Percentiles rank a stretch among this genome's conserved stretches.
These are phyloP conservation scores for Coregonus clupeaformis DNA, from an alignment of 2,113 vertebrate species.

Conservation along the genomic window DNA sequence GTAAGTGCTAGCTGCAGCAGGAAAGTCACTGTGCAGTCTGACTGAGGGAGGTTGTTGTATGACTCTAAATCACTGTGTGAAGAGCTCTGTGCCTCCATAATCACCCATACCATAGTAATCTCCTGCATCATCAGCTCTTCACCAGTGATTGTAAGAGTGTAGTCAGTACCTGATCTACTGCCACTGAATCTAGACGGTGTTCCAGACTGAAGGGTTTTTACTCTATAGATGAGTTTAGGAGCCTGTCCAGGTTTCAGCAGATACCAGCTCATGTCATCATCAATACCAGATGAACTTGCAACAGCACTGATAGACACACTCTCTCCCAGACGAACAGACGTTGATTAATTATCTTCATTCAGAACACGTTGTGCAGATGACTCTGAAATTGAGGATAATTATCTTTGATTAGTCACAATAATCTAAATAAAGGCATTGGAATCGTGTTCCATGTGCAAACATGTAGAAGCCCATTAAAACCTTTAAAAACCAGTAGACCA, in stretches of 20 bases:
- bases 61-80: conserved; percentile 54
- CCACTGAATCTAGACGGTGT: conserved; percentile 57
- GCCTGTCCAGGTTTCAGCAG: conserved; percentile 59
- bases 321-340: conserved; percentile 37
- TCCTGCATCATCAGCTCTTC: conserved; percentile 52
- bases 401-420: not conserved
- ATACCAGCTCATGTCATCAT: conserved; percentile 42
- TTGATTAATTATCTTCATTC: conserved; percentile 44
- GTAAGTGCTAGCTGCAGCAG: conserved; percentile 29
- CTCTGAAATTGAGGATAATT: conserved; percentile 28
- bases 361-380: conserved; percentile 24
- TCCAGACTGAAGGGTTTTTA: not conserved
- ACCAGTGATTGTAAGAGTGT: conserved; percentile 53
- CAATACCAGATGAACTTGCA: conserved; percentile 26
- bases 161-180: conserved; percentile 45
- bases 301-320: conserved; percentile 40
- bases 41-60: conserved; percentile 34
- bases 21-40: conserved; percentile 20
- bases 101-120: conserved; percentile 47
- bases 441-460: not conserved
- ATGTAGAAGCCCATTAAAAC: not conserved
- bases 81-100: not conserved
- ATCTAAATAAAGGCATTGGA: not conserved
- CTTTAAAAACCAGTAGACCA: not conserved
- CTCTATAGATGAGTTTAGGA: conserved; percentile 39